Evolutionary conservation across 53 echinoderm and acorn worm species (phyloP).

Genomic region (Hippasteria phrygiana): DNA sequence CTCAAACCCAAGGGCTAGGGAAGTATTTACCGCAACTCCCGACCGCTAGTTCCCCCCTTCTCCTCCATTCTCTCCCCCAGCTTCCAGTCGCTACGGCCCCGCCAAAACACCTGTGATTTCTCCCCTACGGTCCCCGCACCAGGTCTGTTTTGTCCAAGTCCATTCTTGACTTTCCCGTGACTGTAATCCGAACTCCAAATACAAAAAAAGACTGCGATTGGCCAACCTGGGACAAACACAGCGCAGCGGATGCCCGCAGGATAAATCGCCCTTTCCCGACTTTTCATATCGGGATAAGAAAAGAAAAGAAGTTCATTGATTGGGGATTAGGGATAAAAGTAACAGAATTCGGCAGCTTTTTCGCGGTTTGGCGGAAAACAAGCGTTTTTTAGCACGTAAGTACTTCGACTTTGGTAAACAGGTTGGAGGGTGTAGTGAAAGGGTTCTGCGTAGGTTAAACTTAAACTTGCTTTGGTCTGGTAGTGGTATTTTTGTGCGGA

Average conservation of each 20-base stretch:
- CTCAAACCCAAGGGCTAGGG: neutral
- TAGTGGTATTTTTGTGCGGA: too few species aligned
- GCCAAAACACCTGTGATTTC: slow-evolving; percentile 45
- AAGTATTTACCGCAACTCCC: slow-evolving; percentile 44
- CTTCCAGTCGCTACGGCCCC: neutral
- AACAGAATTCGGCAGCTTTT: slow-evolving; percentile 60
- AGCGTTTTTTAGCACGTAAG: neutral
- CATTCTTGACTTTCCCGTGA: slow-evolving; percentile 20
- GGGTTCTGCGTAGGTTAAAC: neutral
- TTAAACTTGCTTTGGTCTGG: neutral
- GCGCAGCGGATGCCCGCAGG: slow-evolving; percentile 23
- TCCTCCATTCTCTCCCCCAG: neutral
- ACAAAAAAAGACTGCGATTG: neutral
- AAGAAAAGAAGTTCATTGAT: neutral
- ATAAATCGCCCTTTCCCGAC: neutral
- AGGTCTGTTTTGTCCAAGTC: neutral
- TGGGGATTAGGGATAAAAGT: slow-evolving; percentile 17
- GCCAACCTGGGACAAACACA: neutral
- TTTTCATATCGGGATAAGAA: slow-evolving; percentile 21
- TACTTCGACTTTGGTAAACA: neutral
- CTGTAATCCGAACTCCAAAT: neutral
- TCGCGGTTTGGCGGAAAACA: slow-evolving; percentile 40
- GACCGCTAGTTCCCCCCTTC: neutral
- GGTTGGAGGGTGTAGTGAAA: neutral
- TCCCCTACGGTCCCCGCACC: neutral